Conservation (phyloP, 2,888 invertebrate genomes). For the Didymodactylos carnosus region DNA sequence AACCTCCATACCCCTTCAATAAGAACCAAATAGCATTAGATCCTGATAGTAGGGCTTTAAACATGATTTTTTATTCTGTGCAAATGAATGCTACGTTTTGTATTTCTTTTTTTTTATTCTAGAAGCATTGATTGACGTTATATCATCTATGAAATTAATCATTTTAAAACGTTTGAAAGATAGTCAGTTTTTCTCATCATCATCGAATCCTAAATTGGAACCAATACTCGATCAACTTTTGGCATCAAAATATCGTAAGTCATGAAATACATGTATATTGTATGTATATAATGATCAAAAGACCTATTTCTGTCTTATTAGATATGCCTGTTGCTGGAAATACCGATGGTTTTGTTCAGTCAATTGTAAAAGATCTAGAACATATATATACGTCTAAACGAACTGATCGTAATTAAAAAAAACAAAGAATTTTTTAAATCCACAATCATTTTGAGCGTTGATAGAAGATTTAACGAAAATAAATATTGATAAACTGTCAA, state of each 20-base stretch:
- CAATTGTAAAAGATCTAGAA: slow-evolving; percentile 6
- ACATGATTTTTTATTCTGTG: too few relatives aligned
- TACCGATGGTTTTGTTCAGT: slow-evolving; percentile 11
- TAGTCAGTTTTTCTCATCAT: neutral
- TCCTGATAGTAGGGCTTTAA: too few relatives aligned
- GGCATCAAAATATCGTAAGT: neutral
- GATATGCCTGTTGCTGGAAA: slow-evolving; percentile 2
- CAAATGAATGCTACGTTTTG: too few relatives aligned
- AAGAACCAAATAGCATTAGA: too few relatives aligned
- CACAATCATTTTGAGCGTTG: too few relatives aligned
- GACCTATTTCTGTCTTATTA: neutral
- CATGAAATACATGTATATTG: slow-evolving; percentile 6
- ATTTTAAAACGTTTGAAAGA: neutral
- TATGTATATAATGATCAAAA: too few relatives aligned
- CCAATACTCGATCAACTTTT: neutral
- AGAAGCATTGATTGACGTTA: neutral
- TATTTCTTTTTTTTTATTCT: neutral
- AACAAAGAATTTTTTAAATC: too few relatives aligned
- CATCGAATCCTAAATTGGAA: neutral
- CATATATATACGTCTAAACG: neutral
- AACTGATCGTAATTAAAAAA: too few relatives aligned
- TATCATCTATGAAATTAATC: neutral
- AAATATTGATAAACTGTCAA: too few relatives aligned
- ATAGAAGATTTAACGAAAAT: too few relatives aligned
- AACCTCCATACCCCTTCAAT: too few relatives aligned